Conservation (phyloP, 2,888 invertebrate genomes). For the Trachelus troglodyta region DNA sequence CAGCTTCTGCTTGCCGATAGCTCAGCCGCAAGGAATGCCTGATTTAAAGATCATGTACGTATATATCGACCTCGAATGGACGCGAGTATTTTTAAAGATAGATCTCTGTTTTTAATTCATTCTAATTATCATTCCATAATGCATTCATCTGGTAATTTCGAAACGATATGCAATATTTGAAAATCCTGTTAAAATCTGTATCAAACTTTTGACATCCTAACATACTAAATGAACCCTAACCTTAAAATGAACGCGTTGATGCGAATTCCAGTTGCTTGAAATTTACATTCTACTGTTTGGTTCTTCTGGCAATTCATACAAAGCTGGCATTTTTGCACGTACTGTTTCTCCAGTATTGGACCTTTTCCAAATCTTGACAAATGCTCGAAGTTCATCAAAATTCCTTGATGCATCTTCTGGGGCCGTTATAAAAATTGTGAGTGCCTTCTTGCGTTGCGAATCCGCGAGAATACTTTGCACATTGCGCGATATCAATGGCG, state of each 20-base stretch:
- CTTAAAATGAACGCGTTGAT: not conserved
- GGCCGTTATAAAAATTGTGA: not conserved
- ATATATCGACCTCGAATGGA: not conserved
- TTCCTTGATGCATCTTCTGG: not conserved
- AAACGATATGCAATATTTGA: not conserved
- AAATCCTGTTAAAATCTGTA: not conserved
- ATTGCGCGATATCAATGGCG: not conserved
- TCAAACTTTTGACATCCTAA: not conserved
- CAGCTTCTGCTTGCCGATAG: not conserved
- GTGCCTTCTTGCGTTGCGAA: not conserved
- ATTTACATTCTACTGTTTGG: not conserved
- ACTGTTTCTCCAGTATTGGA: constrained; percentile 20
- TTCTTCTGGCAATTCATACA: not conserved
- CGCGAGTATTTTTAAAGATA: not conserved
- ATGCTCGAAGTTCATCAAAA: constrained; percentile 14
- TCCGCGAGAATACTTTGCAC: not conserved
- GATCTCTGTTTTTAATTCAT: not conserved
- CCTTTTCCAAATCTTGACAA: constrained; percentile 31
- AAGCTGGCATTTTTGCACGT: not conserved
- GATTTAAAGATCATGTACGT: not conserved
- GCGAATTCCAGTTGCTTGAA: not conserved
- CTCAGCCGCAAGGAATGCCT: not conserved
- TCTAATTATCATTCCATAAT: not conserved
- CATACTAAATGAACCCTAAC: not conserved
- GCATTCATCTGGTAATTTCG: not conserved